Percentiles rank a stretch among this genome's conserved stretches.
These are phyloP conservation scores for Chromoteleia sp. DNA, from an alignment of 2,888 invertebrate genomes.

Conservation along the genomic window DNA sequence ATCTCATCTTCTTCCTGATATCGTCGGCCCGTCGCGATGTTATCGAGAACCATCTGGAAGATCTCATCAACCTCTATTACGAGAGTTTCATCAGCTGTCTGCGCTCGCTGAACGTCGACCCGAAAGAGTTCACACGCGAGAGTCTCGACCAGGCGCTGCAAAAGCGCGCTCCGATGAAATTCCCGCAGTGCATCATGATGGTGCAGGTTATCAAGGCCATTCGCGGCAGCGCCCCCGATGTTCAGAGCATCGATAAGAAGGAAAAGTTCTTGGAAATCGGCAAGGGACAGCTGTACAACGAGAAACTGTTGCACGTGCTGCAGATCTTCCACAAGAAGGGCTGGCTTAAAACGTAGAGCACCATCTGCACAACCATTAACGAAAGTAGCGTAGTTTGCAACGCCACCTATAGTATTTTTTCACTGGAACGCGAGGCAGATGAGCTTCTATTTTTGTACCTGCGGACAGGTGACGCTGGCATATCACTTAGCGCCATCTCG, in stretches of 20 bases:
- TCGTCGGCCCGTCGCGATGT: conserved; percentile 79
- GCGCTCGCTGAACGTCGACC: conserved; percentile 74
- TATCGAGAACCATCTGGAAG: conserved; percentile 77
- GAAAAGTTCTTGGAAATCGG: conserved; percentile 75
- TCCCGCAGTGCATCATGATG: conserved; percentile 82
- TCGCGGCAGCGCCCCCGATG: conserved; percentile 75
- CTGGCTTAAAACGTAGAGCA: conserved; percentile 75
- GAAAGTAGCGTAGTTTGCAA: conserved; percentile 1
- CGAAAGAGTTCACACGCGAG: conserved; percentile 71
- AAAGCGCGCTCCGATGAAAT: conserved; percentile 77
- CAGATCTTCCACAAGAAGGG: conserved; percentile 76
- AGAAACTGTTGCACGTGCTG: conserved; percentile 78
- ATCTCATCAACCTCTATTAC: conserved; percentile 80
- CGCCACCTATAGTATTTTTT: conserved; percentile 28
- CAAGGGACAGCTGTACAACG: conserved; percentile 75
- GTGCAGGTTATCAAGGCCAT: conserved; percentile 82
- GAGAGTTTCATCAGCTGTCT: conserved; percentile 77
- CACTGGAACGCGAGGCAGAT: background rate
- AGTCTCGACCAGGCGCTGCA: conserved; percentile 75
- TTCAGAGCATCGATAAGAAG: conserved; percentile 75
- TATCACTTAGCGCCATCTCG: background rate
- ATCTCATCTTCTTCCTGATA: conserved; percentile 82
- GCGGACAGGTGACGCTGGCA: background rate
- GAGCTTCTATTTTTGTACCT: conserved; percentile 19
- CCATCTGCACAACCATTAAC: background rate